phyloP scores from a whole-genome alignment of 2,888 invertebrate species.

The Yponomeuta evonymella region DNA sequence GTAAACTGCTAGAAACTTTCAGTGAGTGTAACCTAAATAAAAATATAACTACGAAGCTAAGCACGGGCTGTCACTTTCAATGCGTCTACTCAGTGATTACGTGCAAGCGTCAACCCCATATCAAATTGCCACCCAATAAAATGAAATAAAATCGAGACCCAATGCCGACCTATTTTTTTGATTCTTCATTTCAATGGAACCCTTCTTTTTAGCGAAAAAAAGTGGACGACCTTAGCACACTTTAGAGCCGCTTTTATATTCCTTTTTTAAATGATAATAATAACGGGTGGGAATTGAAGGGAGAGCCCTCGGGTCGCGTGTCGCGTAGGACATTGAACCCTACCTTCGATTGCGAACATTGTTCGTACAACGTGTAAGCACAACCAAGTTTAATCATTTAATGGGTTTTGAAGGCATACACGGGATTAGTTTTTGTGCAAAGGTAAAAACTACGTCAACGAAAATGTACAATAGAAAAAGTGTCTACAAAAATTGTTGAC shows the following conservation, averaged over 20 bases:
- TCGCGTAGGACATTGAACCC: slow-evolving; percentile 59
- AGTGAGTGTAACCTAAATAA: too few species aligned
- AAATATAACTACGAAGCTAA: neutral
- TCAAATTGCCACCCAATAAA: slow-evolving; percentile 42
- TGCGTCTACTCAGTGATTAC: slow-evolving; percentile 7
- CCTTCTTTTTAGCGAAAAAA: slow-evolving; percentile 32
- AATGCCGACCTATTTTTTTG: slow-evolving; percentile 28
- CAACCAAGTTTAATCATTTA: slow-evolving; percentile 8
- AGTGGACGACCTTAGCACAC: slow-evolving; percentile 59
- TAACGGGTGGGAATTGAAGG: slow-evolving; percentile 44
- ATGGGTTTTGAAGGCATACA: slow-evolving; percentile 4
- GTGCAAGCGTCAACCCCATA: slow-evolving; percentile 22
- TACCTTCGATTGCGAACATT: slow-evolving; percentile 20
- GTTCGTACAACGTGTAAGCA: slow-evolving; percentile 6
- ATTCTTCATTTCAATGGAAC: slow-evolving; percentile 32
- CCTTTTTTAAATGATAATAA: slow-evolving; percentile 43
- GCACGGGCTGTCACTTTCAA: neutral
- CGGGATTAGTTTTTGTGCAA: slow-evolving; percentile 1
- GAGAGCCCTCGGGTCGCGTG: slow-evolving; percentile 45
- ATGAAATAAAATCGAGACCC: slow-evolving; percentile 25
- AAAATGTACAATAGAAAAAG: neutral
- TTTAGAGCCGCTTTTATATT: slow-evolving; percentile 38
- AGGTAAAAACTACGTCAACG: neutral
- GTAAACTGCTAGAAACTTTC: too few species aligned
- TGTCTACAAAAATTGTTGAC: neutral